phyloP scores from a whole-genome alignment of 1,140 invertebrate genomes.

The Ectropis grisescens region DNA sequence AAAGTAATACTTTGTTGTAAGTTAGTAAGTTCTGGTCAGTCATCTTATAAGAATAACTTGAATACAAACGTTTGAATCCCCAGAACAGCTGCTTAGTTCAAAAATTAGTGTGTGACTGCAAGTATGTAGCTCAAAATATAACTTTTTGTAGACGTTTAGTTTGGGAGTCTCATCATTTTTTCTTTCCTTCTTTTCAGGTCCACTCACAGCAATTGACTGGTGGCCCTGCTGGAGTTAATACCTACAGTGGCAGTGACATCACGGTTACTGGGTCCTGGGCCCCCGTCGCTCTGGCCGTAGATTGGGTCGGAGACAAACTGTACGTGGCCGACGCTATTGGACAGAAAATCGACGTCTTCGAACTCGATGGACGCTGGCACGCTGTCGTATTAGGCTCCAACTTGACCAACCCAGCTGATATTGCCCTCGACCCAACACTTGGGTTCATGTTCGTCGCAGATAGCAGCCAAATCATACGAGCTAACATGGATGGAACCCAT shows the following conservation, averaged over 20 bases:
- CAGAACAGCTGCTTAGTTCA: too few species aligned
- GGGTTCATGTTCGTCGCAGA: conserved; percentile 97
- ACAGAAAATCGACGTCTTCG: conserved; percentile 95
- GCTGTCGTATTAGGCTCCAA: conserved; percentile 94
- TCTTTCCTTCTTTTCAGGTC: too few species aligned
- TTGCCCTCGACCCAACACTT: conserved; percentile 91
- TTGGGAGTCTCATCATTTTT: too few species aligned
- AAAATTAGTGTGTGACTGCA: too few species aligned
- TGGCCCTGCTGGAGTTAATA: conserved; percentile 42
- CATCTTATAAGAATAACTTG: too few species aligned
- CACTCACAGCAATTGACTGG: conserved; percentile 73
- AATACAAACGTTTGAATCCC: too few species aligned
- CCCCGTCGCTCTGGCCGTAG: conserved; percentile 92
- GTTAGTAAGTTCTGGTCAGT: too few species aligned
- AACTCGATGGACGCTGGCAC: conserved; percentile 85
- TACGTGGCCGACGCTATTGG: conserved; percentile 95
- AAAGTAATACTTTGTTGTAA: too few species aligned
- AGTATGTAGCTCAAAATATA: too few species aligned
- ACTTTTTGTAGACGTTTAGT: too few species aligned
- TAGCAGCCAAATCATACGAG: conserved; percentile 85
- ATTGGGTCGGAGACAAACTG: conserved; percentile 96
- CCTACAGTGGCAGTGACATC: conserved; percentile 75
- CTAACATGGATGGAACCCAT: conserved; percentile 93
- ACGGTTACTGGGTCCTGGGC: conserved; percentile 86
- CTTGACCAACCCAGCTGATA: conserved; percentile 89